Evolutionary conservation across 2,113 vertebrate genomes (phyloP).

Genomic region (Labeo rohita): DNA sequence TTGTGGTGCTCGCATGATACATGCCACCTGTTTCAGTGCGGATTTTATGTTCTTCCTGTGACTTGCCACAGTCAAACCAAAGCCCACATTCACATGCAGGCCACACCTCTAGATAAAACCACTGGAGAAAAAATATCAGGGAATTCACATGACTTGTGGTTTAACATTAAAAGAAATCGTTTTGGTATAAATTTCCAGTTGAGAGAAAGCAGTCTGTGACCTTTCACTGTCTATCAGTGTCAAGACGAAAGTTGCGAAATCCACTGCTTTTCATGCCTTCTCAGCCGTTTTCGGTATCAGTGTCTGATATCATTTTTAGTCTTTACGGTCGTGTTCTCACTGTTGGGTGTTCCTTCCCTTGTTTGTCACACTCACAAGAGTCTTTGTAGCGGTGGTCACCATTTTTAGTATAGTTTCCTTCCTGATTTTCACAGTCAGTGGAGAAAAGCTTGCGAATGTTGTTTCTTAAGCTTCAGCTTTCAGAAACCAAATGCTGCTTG

Average conservation of each 20-base stretch:
- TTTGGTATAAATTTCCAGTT: not conserved
- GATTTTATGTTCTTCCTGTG: not conserved
- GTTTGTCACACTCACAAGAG: not conserved
- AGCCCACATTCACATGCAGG: not conserved
- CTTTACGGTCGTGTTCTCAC: not conserved
- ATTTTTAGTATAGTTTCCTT: conserved; percentile 51
- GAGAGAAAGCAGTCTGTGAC: not conserved
- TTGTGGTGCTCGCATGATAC: conserved; percentile 20
- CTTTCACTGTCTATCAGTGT: not conserved
- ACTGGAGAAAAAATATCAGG: not conserved
- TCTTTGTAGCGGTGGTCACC: conserved; percentile 48
- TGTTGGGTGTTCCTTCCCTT: not conserved
- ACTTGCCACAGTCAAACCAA: conserved; percentile 3
- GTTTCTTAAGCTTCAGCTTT: not conserved
- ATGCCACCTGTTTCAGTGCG: not conserved
- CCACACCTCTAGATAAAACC: not conserved
- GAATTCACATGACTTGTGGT: not conserved
- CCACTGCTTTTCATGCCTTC: not conserved
- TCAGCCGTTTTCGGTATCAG: not conserved
- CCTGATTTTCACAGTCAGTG: conserved; percentile 21
- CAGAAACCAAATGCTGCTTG: not conserved
- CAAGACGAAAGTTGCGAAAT: not conserved
- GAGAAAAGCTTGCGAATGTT: not conserved
- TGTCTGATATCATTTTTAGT: not conserved
- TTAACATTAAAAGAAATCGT: not conserved